Evolutionary conservation across 2,888 invertebrate species (phyloP).

Genomic region (Drosophila stalkeri): DNA sequence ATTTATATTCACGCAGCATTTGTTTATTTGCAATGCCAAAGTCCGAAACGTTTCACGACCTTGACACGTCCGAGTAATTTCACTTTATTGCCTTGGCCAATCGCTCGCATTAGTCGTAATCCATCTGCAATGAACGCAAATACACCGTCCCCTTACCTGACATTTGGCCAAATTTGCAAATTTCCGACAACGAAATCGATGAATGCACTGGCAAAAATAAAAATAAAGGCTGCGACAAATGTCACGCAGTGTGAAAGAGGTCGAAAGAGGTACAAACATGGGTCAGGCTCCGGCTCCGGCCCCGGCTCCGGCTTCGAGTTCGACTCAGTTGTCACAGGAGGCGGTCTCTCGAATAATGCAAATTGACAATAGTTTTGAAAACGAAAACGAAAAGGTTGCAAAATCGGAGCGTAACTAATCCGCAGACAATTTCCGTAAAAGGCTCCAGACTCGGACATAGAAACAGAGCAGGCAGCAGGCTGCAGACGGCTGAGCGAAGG

Average conservation of each 20-base stretch:
- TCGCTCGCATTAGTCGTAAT: constrained; percentile 72
- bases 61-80: constrained; percentile 72
- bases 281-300: constrained; percentile 17
- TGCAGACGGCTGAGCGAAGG: constrained; percentile 12
- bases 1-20: neutral
- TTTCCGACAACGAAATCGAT: constrained; percentile 66
- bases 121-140: constrained; percentile 69
- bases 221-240: constrained; percentile 38
- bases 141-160: constrained; percentile 70
- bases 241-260: constrained; percentile 69
- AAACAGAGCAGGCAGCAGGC: constrained; percentile 8
- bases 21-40: neutral
- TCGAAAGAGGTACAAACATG: constrained; percentile 59
- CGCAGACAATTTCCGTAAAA: constrained; percentile 39
- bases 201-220: constrained; percentile 63
- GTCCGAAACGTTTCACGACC: constrained; percentile 42
- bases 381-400: constrained; percentile 68
- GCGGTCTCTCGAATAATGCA: constrained; percentile 75
- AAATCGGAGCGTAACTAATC: constrained; percentile 77
- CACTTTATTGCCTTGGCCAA: constrained; percentile 74
- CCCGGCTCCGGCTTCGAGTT: constrained; percentile 1
- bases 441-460: constrained; percentile 14
- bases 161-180: constrained; percentile 65
- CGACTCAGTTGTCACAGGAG: constrained; percentile 47
- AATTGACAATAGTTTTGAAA: constrained; percentile 75